Conservation (phyloP, 2,888 invertebrate species). For the Drosophila hamatofila region DNA sequence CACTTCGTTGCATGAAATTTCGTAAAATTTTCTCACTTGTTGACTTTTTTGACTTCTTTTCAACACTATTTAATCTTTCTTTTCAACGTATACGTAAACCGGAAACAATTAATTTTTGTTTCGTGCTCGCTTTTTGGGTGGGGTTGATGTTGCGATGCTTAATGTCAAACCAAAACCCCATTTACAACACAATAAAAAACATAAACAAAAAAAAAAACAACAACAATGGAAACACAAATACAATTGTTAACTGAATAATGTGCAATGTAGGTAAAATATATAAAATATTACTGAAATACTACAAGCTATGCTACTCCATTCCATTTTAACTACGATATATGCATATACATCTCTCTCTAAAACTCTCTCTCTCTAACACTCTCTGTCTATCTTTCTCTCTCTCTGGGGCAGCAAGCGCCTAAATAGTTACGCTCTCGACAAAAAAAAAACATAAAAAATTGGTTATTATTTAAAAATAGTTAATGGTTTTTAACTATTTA, state of each 20-base stretch:
- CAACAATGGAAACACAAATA: conserved; percentile 47
- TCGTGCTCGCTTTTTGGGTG: conserved; percentile 46
- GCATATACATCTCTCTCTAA: conserved; percentile 10
- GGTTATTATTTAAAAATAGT: conserved; percentile 25
- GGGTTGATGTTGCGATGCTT: conserved; percentile 34
- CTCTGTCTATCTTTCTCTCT: conserved; percentile 4
- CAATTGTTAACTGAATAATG: conserved; percentile 39
- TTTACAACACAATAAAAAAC: conserved; percentile 30
- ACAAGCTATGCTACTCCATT: conserved; percentile 42
- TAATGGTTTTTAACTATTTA: neutral
- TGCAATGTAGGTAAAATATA: conserved; percentile 67
- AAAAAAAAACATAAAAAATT: conserved; percentile 7
- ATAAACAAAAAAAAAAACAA: conserved; percentile 35
- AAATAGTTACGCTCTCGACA: conserved; percentile 47
- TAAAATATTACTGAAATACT: conserved; percentile 49
- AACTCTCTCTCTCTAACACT: neutral
- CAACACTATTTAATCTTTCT: conserved; percentile 40
- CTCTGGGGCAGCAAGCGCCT: conserved; percentile 42
- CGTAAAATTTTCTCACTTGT: conserved; percentile 45
- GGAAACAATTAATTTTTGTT: conserved; percentile 52
- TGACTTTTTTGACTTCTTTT: conserved; percentile 39
- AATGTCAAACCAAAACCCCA: conserved; percentile 32
- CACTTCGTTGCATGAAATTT: conserved; percentile 41
- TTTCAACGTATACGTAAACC: conserved; percentile 29
- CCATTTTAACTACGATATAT: conserved; percentile 31